Conservation (phyloP, 2,888 invertebrate genomes). For the Cheilosia vulpina region DNA sequence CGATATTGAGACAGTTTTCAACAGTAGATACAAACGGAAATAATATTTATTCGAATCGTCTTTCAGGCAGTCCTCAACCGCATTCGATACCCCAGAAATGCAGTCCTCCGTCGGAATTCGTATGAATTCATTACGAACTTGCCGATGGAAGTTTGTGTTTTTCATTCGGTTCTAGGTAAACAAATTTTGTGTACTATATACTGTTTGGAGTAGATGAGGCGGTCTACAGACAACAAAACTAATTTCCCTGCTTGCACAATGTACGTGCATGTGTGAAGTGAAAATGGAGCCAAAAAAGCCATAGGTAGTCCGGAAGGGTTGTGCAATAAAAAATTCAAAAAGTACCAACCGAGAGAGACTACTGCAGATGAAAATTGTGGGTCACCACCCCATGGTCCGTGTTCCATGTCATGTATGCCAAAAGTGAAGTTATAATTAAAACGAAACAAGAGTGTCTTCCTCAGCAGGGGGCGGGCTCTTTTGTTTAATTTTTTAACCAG, state of each 20-base stretch:
- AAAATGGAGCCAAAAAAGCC: neutral
- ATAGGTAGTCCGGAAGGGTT: neutral
- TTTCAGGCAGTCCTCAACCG: constrained; percentile 20
- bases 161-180: constrained; percentile 20
- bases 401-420: constrained; percentile 13
- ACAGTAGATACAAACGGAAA: constrained; percentile 12
- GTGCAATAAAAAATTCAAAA: constrained; percentile 1
- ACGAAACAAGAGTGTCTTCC: constrained; percentile 2
- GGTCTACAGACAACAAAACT: neutral
- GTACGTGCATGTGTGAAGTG: neutral
- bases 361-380: constrained; percentile 13
- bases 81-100: constrained; percentile 26
- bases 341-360: neutral
- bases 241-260: neutral
- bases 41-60: constrained; percentile 62
- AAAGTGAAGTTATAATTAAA: constrained; percentile 37
- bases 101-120: constrained; percentile 23
- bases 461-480: neutral
- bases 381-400: constrained; percentile 12
- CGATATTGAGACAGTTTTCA: constrained; percentile 65
- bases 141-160: constrained; percentile 37
- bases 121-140: constrained; percentile 13
- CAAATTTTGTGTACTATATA: constrained; percentile 3
- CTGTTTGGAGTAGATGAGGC: neutral
- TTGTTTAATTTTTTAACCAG: neutral